phyloP scores from a whole-genome alignment of 2,797 vertebrate species.

The Oryzias sinensis region DNA sequence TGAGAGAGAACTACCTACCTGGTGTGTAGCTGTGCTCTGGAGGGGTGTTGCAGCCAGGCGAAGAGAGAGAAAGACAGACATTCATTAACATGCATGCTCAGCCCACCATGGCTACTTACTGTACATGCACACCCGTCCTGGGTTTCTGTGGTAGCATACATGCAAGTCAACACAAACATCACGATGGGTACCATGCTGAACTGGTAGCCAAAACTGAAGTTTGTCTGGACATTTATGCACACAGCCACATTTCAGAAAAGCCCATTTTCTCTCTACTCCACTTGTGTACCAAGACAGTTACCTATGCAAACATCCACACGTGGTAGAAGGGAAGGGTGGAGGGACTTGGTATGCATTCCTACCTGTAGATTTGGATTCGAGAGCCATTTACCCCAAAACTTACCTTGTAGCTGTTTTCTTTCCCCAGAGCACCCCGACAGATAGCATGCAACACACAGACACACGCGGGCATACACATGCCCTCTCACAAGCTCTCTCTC shows the following conservation, averaged over 20 bases:
- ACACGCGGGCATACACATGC: slow-evolving; percentile 31
- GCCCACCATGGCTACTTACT: slow-evolving; percentile 91
- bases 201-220: slow-evolving; percentile 58
- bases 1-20: slow-evolving; percentile 85
- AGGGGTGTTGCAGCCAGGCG: slow-evolving; percentile 87
- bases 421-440: slow-evolving; percentile 71
- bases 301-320: slow-evolving; percentile 29
- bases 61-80: slow-evolving; percentile 99
- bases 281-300: slow-evolving; percentile 29
- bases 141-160: slow-evolving; percentile 65
- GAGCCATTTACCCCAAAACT: slow-evolving; percentile 76
- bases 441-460: slow-evolving; percentile 73
- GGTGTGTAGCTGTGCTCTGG: slow-evolving; percentile 97
- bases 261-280: slow-evolving; percentile 27
- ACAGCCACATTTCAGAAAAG: slow-evolving; percentile 21
- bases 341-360: slow-evolving; percentile 64
- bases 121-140: slow-evolving; percentile 81
- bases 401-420: slow-evolving; percentile 74
- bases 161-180: slow-evolving; percentile 68
- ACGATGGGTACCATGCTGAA: slow-evolving; percentile 68
- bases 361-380: slow-evolving; percentile 77
- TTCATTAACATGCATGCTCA: slow-evolving; percentile 99
- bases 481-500: slow-evolving; percentile 17
- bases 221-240: slow-evolving; percentile 29
- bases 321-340: slow-evolving; percentile 14